A percentile compares a stretch with the other conserved stretches of the same genome.
These are phyloP conservation scores for Gymnocephalus cernua DNA, from an alignment of 2,113 vertebrate genomes.

Conservation along the genomic window DNA sequence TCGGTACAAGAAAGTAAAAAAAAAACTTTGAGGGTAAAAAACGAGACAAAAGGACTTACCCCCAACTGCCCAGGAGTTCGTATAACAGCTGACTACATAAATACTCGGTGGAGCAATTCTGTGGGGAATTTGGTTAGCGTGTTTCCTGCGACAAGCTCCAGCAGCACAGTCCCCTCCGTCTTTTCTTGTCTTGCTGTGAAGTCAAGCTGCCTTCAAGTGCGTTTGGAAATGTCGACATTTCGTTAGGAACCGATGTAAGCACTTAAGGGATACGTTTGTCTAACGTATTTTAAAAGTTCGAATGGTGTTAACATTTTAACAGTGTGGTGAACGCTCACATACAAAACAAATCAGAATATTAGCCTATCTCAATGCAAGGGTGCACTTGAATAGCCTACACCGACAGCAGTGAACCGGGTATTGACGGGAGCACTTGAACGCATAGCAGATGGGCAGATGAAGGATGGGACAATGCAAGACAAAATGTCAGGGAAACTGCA, in stretches of 20 bases:
- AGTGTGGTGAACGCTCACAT: background rate
- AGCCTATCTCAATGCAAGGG: background rate
- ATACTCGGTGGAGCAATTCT: background rate
- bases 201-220: constrained; percentile 34
- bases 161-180: background rate
- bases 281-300: background rate
- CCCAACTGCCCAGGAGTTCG: background rate
- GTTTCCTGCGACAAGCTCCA: constrained; percentile 55
- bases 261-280: background rate
- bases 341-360: background rate
- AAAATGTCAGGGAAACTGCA: background rate
- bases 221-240: background rate
- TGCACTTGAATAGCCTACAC: background rate
- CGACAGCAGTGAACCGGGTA: rapidly evolving
- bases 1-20: constrained; percentile 26
- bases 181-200: background rate
- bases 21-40: background rate
- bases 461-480: background rate
- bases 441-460: background rate
- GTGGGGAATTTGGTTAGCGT: constrained; percentile 28
- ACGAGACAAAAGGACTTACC: constrained; percentile 63
- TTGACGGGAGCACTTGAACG: constrained; percentile 25
- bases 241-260: background rate
- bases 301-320: background rate
- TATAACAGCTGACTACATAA: constrained; percentile 36